Base-by-base conservation (phyloP, 2,113 vertebrate species). In the Osmerus mordax region DNA sequence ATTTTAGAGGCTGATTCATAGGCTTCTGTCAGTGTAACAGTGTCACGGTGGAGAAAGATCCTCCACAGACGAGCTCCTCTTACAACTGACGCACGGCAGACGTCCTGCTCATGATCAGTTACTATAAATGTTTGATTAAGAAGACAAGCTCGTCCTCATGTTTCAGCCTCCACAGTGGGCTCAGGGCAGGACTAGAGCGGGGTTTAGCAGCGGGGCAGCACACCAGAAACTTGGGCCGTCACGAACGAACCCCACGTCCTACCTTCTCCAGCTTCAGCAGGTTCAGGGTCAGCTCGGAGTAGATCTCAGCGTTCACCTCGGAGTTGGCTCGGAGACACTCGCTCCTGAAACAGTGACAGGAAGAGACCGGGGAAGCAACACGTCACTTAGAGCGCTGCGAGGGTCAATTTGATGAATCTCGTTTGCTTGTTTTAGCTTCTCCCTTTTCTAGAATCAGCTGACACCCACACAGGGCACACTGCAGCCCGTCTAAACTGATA, bases 211-310 rank as follows among this genome's bases (percentile, higher is more conserved):
- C 11, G 13, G 61, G 61, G 19, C 70, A 0, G 19, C 4, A 73
- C 53, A 28, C 28, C 70, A 14, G 8, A 13, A 3, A 7, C n/a
- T 52, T 23, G 66, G 53, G 25, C 62, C 29, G 3, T 64, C 16
- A 7, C 6, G 41, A 11, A 7, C 41, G 1, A 47, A 47, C 41
- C 18, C 3, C 51, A 21, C 59, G 47, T 14, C 86, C 72, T 79
- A 98, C 97, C 96, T 97, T 95, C 89, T 98, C 95, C 86, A 98
- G 65, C 86, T 94, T 97, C 78, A 93, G 85, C 76, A 98, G 91
- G 88, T 96, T 96, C 73, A 93, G 82, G 51, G 93, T 92, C 65
- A 98, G 89, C 65, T 97, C 94, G 36, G 94, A 92, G 85, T 92
- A 95, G 55, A 97, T 61, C n/a, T 96, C 92, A 4, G 88, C 73